A percentile compares a stretch with the other conserved stretches of the same genome.
These are phyloP conservation scores for Megamerina dolium DNA, from an alignment of 2,888 invertebrate genomes.

Conservation along the genomic window DNA sequence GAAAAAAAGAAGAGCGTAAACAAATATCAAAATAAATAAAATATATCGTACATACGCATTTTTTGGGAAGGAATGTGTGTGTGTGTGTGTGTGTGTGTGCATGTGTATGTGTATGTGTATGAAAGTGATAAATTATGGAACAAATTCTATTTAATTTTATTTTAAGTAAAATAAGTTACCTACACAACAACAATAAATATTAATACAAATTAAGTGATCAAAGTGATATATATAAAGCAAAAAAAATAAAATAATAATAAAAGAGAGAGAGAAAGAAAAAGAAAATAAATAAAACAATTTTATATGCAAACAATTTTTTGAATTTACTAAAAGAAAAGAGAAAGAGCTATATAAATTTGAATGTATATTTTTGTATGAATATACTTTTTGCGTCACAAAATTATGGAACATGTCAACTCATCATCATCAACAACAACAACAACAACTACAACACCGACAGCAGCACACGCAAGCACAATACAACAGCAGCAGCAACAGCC, in stretches of 20 bases:
- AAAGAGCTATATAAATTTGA: neutral
- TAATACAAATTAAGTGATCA: too few relatives aligned
- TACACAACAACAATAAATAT: too few relatives aligned
- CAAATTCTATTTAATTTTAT: too few relatives aligned
- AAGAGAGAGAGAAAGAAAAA: slow-evolving; percentile 3
- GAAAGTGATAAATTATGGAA: slow-evolving; percentile 1
- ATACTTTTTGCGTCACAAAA: slow-evolving; percentile 11
- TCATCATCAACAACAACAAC: slow-evolving; percentile 29
- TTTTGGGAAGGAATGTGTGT: slow-evolving; percentile 3
- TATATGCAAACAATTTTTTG: neutral
- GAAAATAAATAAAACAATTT: too few relatives aligned
- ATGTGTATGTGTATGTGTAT: slow-evolving; percentile 3
- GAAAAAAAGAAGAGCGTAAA: neutral
- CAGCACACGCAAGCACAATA: too few relatives aligned
- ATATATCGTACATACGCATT: neutral
- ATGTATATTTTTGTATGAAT: neutral
- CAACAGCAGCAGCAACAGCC: slow-evolving; percentile 30
- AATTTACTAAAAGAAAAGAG: neutral
- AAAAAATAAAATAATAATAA: too few relatives aligned
- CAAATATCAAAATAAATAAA: neutral
- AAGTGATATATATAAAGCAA: too few relatives aligned
- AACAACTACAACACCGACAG: too few relatives aligned
- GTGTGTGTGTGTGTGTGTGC: slow-evolving; percentile 3
- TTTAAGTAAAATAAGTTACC: too few relatives aligned
- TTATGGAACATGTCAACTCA: slow-evolving; percentile 45